These are phyloP conservation scores for Drosophila seclusa DNA, from an alignment of 2,888 invertebrate genomes.

Conservation along the genomic window DNA sequence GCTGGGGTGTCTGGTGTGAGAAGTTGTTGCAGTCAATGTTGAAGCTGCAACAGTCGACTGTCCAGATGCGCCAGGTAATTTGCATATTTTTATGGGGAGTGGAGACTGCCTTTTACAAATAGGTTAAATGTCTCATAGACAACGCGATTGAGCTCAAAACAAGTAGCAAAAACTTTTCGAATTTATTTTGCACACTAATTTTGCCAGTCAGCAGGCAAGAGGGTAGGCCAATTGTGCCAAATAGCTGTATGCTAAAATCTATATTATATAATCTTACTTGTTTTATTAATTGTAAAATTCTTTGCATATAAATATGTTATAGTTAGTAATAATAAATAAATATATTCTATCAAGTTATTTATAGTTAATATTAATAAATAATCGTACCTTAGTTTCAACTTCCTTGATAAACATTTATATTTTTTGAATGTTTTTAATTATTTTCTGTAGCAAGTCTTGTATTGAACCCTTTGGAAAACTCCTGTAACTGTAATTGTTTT, in stretches of 20 bases:
- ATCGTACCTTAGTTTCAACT: background rate
- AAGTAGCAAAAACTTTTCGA: slow-evolving; percentile 5
- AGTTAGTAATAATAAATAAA: background rate
- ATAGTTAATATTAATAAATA: background rate
- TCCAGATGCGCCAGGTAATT: slow-evolving; percentile 46
- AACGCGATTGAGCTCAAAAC: background rate
- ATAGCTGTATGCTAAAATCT: background rate
- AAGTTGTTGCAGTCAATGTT: slow-evolving; percentile 32
- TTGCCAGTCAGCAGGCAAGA: background rate
- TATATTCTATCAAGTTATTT: background rate
- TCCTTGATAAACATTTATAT: background rate
- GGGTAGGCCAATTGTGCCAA: background rate
- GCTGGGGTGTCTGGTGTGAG: slow-evolving; percentile 43
- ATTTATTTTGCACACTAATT: slow-evolving; percentile 2
- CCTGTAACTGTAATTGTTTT: background rate
- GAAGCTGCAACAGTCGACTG: slow-evolving; percentile 15
- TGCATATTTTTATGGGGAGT: slow-evolving; percentile 51
- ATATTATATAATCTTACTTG: background rate
- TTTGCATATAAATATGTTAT: background rate
- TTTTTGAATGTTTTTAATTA: background rate
- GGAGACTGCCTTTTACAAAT: slow-evolving; percentile 45
- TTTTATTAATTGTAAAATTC: background rate
- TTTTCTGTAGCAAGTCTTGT: background rate
- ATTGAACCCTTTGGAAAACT: background rate
- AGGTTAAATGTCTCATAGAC: slow-evolving; percentile 35